Conservation (phyloP, 2,113 vertebrate species). For the Gasterosteus aculeatus region DNA sequence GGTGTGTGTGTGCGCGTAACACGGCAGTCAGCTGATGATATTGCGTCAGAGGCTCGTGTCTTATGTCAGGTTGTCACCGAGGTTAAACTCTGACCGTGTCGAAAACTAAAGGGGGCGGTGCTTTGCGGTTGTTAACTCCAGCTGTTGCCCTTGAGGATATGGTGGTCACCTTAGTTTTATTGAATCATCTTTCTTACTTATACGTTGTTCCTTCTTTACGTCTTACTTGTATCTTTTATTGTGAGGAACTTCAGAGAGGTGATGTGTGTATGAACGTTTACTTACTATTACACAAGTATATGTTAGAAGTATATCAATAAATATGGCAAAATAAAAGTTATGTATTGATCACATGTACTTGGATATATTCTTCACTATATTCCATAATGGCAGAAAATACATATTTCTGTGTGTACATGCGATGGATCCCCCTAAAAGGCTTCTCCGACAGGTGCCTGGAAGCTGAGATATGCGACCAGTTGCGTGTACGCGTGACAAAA, state of each 20-base stretch:
- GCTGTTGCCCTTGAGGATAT: not conserved
- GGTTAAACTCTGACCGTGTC: not conserved
- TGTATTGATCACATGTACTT: not conserved
- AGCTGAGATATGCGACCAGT: not conserved
- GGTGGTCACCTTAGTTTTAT: not conserved
- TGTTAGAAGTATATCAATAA: not conserved
- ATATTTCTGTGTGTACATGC: not conserved
- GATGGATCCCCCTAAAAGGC: conserved; percentile 8
- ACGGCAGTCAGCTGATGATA: conserved; percentile 11
- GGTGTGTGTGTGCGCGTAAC: not conserved
- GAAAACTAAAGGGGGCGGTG: not conserved
- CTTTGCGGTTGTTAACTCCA: not conserved
- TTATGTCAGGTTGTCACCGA: not conserved
- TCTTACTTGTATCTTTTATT: not conserved
- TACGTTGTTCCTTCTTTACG: too few relatives aligned
- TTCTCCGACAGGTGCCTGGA: conserved; percentile 1
- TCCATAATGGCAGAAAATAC: not conserved
- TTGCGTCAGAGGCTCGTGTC: conserved; percentile 21
- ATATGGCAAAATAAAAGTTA: not conserved
- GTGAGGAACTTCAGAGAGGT: not conserved
- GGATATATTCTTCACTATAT: not conserved
- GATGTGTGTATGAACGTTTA: too few relatives aligned
- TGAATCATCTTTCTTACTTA: not conserved
- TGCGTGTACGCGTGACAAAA: not conserved
- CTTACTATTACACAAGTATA: too few relatives aligned